Evolutionary conservation across 30 jellyfish, hydroid and myxozoan genomes (phyloP), one percentile per base, ranked within the genome.

Genomic region (Chrysaora quinquecirrha): DNA sequence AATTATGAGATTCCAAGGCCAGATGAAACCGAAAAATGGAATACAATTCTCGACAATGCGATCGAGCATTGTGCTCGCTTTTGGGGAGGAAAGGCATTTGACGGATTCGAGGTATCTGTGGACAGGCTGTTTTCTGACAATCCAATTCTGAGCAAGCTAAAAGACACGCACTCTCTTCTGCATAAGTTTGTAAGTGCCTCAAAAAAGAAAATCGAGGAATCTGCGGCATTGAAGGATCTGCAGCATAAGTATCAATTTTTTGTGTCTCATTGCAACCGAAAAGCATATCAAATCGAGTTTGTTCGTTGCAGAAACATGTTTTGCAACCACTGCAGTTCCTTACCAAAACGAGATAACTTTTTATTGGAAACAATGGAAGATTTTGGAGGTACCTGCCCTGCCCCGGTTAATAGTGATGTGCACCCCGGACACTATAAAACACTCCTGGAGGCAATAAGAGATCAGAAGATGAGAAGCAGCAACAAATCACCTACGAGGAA

Each of bases 201-300:
- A 10, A 34, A 70, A 70, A 7, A 16, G 29, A 27, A 10, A 47
- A 34, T 43, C 9, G 16, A 16, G 16, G 58, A 9, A 43, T 43
- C 58, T 16, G 58, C 9, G 9, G 72, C 9, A 9, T n/a, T 4
- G 6, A 10, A 60, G 72, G 72, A 60, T 9, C 33, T 60, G 9
- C 10, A 20, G 34, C 2, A 29, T 1, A 14, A 72, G 4, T 70
- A 29, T 33, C 19, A 10, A 11, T 70, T 70, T 34, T 25, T 70
- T 12, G 82, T 70, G 4, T 16, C n/a, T 6, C 82, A 70, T 34
- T 7, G 28, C 7, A 70, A 33, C 71, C 20, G 83, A 38, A 71
- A 71, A 19, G 83, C 83, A 0, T 38, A 71, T 71, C 83, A 71
- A 38, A 14, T 71, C 34, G 83, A 71, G 71, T 71, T 71, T 71